Evolutionary conservation across 92 coral and sea anemone species (phyloP), one percentile per base, ranked within the genome.

Genomic region (Phenganax subtilis): DNA sequence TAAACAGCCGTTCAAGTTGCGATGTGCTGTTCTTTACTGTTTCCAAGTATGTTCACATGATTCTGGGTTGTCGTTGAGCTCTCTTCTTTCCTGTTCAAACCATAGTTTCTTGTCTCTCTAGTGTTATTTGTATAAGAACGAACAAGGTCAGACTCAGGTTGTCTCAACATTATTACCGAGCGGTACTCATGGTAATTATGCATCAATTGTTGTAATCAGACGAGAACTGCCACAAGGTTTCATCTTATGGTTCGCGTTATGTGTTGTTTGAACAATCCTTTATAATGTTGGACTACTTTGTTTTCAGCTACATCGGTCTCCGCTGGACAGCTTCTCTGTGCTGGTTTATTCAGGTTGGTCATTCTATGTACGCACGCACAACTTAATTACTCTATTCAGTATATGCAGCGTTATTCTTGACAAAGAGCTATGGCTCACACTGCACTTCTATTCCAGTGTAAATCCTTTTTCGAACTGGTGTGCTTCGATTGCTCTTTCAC

Each of bases 391-490:
- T 20, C 25, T 20, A 20, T 20, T 20, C 25, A 20, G 25, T 20
- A 37, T 37, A 37, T 37, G 47, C 47, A 5, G 3, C 47, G 5
- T 2, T 37, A 5, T 37, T 37, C 47, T 37, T 37, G 47, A 37
- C 47, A 37, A 5, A 37, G 47, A 37, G 5, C n/a, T 76, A 17
- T 51, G 57, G 7, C 54, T 51, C 54, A 17, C 60, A 53, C 8
- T 51, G 7, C 74, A 14, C 30, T 29, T 58, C 17, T 79, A 14
- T 77, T 77, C 12, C 69, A 93, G 98, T 68, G 75, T 90, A 29
- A 92, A 96, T 62, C 90, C 99, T 0, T 68, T 96, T 62, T 88
- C 99, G 65, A 96, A 96, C 90, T 96, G 99, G 99, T 96, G 99
- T 77, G 97, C 97, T 0, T 91, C 99, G 3, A 93, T 96, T 11